Evolutionary conservation across 2,888 invertebrate genomes (phyloP).

Genomic region (Acrobasis repandana): DNA sequence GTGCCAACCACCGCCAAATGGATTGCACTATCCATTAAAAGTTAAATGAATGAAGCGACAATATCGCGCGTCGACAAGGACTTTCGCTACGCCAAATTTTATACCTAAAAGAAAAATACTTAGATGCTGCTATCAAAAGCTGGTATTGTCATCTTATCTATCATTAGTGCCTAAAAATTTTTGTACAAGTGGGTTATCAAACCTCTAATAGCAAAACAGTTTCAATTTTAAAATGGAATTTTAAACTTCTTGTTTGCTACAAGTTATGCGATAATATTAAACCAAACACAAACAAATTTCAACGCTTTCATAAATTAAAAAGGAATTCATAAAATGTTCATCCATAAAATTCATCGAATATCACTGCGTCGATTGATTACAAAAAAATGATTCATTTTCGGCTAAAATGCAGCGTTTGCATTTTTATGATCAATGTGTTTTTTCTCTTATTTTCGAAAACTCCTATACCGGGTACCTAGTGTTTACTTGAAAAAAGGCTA

Average conservation of each 20-base stretch:
- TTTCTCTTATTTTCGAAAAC: conserved; percentile 5
- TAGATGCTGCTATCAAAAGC: too few species aligned
- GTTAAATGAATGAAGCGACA: conserved; percentile 32
- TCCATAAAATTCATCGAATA: conserved; percentile 4
- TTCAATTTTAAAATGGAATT: too few species aligned
- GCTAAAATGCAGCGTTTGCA: not conserved
- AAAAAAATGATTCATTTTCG: conserved; percentile 11
- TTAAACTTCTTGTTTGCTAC: not conserved
- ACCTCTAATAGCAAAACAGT: too few species aligned
- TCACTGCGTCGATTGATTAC: conserved; percentile 6
- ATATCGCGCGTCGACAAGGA: not conserved
- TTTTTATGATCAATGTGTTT: conserved; percentile 13
- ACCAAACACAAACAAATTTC: not conserved
- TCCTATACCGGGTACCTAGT: conserved; percentile 7
- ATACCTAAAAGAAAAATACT: too few species aligned
- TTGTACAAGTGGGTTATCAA: too few species aligned
- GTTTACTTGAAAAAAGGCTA: conserved; percentile 16
- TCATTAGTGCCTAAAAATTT: too few species aligned
- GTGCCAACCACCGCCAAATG: conserved; percentile 48
- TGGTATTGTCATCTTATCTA: too few species aligned
- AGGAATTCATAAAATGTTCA: not conserved
- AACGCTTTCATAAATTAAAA: not conserved
- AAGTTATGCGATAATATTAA: not conserved
- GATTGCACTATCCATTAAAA: conserved; percentile 59
- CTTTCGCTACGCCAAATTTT: too few species aligned